phyloP scores from a whole-genome alignment of 2,113 vertebrate species.

The Cnemophilus loriae region DNA sequence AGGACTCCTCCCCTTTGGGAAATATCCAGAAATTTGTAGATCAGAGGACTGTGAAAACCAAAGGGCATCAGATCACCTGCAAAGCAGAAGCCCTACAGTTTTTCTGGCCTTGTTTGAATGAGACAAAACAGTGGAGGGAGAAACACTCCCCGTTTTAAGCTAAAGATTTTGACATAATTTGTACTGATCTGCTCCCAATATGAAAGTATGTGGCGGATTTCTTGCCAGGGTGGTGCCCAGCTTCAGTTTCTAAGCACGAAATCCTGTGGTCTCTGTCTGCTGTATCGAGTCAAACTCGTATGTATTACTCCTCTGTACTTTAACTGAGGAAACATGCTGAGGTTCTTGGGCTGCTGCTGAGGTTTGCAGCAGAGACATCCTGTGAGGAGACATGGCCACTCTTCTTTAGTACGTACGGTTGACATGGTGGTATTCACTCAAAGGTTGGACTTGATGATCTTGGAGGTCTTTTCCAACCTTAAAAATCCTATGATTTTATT shows the following conservation, averaged over 20 bases:
- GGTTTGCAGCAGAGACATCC: not conserved
- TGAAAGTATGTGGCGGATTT: not conserved
- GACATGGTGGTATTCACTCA: not conserved
- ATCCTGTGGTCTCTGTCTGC: not conserved
- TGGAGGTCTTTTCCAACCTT: not conserved
- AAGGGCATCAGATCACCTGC: not conserved
- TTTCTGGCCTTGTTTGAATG: not conserved
- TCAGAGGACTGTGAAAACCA: not conserved
- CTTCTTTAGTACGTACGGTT: not conserved
- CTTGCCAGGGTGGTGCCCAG: not conserved
- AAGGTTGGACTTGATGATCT: not conserved
- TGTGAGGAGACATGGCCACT: not conserved
- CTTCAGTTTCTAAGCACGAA: not conserved
- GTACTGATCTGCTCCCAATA: not conserved
- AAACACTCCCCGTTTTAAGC: not conserved
- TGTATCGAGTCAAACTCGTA: not conserved
- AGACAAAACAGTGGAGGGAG: not conserved
- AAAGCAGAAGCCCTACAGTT: not conserved
- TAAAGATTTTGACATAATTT: not conserved
- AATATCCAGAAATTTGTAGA: not conserved
- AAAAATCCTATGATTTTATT: not conserved
- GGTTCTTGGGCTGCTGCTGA: not conserved
- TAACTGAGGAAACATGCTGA: not conserved
- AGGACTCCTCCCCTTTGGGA: not conserved
- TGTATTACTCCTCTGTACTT: not conserved